Conservation (phyloP, 2,888 invertebrate genomes). For the Netelia virgata region DNA sequence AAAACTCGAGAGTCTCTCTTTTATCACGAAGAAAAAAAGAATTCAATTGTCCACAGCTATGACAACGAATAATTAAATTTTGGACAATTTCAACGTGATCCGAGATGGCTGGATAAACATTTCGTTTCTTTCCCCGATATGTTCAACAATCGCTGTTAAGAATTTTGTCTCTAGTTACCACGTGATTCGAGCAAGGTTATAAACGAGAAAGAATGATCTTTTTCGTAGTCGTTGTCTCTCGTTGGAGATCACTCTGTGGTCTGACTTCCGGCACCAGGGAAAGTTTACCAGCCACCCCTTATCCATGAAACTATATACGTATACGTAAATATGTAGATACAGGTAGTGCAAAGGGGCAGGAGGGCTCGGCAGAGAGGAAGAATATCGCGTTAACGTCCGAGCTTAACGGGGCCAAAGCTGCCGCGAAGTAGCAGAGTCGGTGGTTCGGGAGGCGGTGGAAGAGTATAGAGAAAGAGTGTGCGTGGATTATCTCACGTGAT, state of each 20-base stretch:
- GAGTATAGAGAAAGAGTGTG: constrained; percentile 27
- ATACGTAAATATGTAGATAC: not conserved
- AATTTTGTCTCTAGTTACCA: not conserved
- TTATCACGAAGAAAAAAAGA: no score
- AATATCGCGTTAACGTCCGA: constrained; percentile 66
- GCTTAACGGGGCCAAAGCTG: constrained; percentile 66
- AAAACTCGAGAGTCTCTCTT: no score
- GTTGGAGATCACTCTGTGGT: constrained; percentile 39
- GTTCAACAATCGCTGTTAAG: not conserved
- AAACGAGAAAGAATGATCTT: constrained; percentile 1
- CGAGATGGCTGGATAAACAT: not conserved
- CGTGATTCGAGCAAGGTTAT: constrained; percentile 4
- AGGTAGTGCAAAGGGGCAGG: not conserved
- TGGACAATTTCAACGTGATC: no score
- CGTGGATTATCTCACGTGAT: constrained; percentile 66
- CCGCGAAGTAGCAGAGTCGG: constrained; percentile 36
- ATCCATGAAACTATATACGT: constrained; percentile 39
- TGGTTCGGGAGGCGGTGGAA: constrained; percentile 37
- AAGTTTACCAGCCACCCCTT: constrained; percentile 62
- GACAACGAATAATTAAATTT: no score
- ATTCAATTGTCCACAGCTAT: no score
- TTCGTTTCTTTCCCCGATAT: not conserved
- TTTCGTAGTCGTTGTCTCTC: constrained; percentile 23
- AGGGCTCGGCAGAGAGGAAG: constrained; percentile 19
- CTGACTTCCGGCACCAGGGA: constrained; percentile 55